Evolutionary conservation across 2,888 invertebrate genomes (phyloP).

Genomic region (Linhomoeus sp.): DNA sequence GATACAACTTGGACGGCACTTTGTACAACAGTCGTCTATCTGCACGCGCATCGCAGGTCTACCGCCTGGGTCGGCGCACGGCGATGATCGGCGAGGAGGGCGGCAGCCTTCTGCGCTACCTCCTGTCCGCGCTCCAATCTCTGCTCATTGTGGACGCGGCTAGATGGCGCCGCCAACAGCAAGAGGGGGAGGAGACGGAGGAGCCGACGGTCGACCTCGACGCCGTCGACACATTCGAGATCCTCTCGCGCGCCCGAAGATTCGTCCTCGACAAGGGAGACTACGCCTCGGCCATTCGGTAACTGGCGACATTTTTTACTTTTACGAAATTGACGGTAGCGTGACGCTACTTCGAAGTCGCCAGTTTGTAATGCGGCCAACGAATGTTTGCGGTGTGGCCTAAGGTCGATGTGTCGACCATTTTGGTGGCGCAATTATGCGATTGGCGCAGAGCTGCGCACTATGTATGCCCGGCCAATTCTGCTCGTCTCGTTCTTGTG

Average conservation of each 20-base stretch:
- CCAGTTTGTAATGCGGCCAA: no score
- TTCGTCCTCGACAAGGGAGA: constrained; percentile 64
- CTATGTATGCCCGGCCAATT: no score
- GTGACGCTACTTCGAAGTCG: no score
- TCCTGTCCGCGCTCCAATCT: constrained; percentile 66
- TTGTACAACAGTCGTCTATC: no score
- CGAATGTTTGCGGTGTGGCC: no score
- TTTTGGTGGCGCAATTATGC: no score
- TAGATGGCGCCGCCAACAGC: neutral
- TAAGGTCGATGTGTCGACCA: no score
- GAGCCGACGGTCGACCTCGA: constrained; percentile 14
- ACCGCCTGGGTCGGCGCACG: constrained; percentile 52
- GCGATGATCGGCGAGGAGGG: constrained; percentile 66
- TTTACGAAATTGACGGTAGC: no score
- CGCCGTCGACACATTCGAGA: constrained; percentile 57
- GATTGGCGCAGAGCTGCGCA: no score
- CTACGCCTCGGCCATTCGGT: constrained; percentile 58
- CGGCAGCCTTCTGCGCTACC: constrained; percentile 49
- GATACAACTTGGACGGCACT: no score
- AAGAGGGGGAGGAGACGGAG: constrained; percentile 4
- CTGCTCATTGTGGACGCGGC: constrained; percentile 40
- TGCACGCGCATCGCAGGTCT: constrained; percentile 36
- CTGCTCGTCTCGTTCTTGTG: no score
- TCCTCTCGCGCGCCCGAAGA: constrained; percentile 70
- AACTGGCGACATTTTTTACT: no score